A percentile compares a stretch with the other conserved stretches of the same genome.
These are phyloP conservation scores for Ancistrus triradiatus DNA, from an alignment of 2,113 vertebrate genomes.

Conservation along the genomic window DNA sequence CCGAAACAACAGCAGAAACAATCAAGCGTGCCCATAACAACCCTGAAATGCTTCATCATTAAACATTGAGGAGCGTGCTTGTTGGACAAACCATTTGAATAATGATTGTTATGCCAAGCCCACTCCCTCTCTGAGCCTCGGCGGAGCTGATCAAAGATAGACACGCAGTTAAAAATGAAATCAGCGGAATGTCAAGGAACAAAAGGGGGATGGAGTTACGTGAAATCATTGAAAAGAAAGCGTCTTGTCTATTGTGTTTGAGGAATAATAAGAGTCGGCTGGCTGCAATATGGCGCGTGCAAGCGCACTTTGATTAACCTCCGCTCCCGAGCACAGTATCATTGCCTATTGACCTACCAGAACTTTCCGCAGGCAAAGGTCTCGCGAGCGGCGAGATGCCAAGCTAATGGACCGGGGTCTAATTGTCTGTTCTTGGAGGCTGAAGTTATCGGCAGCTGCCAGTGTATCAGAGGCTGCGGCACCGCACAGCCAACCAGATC, in stretches of 20 bases:
- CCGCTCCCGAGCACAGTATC: constrained; percentile 61
- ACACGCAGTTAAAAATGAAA: constrained; percentile 21
- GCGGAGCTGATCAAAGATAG: constrained; percentile 14
- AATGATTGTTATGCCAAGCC: constrained; percentile 16
- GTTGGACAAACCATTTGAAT: constrained; percentile 4
- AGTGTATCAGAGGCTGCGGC: constrained; percentile 67
- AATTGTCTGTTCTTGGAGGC: constrained; percentile 79
- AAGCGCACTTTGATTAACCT: constrained; percentile 66
- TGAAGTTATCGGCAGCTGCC: constrained; percentile 87
- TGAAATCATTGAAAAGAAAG: constrained; percentile 5
- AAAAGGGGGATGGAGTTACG: constrained; percentile 23
- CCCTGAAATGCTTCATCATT: not conserved
- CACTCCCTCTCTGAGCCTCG: constrained; percentile 2
- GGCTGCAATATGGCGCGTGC: constrained; percentile 43
- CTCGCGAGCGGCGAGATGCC: constrained; percentile 71
- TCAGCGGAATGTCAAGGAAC: constrained; percentile 27
- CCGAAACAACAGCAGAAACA: constrained; percentile 21
- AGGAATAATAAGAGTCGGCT: constrained; percentile 15
- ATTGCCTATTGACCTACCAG: constrained; percentile 82
- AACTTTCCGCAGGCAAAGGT: constrained; percentile 77
- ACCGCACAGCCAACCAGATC: constrained; percentile 74
- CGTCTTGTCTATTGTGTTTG: constrained; percentile 16
- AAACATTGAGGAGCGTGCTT: not conserved
- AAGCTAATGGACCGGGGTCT: constrained; percentile 68
- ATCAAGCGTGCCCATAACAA: constrained; percentile 14